phyloP scores from a whole-genome alignment of 2,113 vertebrate genomes.

The Zapus hudsonius region DNA sequence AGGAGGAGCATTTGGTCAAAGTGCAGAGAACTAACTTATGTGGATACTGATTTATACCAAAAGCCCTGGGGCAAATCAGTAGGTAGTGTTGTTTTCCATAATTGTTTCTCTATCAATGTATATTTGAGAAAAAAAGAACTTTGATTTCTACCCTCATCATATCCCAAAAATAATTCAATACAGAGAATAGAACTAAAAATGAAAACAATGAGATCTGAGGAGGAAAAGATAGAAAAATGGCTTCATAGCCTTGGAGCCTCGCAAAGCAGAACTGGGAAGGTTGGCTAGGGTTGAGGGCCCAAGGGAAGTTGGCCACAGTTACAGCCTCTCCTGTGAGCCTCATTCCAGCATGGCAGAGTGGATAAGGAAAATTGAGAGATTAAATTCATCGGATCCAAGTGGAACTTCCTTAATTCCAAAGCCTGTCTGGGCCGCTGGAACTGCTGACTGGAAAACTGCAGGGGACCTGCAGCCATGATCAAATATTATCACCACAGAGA shows the following conservation, averaged over 20 bases:
- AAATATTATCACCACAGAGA: not conserved
- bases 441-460: not conserved
- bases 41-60: not conserved
- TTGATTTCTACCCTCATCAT: not conserved
- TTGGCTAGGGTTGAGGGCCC: not conserved
- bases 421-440: not conserved
- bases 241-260: not conserved
- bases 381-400: not conserved
- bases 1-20: not conserved
- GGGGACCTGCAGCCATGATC: not conserved
- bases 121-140: not conserved
- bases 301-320: not conserved
- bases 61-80: not conserved
- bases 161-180: not conserved
- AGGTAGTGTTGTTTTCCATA: not conserved
- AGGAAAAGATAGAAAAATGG: not conserved
- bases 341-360: slow-evolving; percentile 9
- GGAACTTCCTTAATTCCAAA: not conserved
- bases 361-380: slow-evolving; percentile 14
- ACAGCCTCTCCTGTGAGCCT: slow-evolving; percentile 11
- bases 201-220: not conserved
- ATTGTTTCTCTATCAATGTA: not conserved
- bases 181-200: not conserved
- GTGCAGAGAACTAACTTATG: not conserved
- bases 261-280: not conserved